phyloP scores from a whole-genome alignment of 2,888 invertebrate genomes.

The Catocala fraxini region DNA sequence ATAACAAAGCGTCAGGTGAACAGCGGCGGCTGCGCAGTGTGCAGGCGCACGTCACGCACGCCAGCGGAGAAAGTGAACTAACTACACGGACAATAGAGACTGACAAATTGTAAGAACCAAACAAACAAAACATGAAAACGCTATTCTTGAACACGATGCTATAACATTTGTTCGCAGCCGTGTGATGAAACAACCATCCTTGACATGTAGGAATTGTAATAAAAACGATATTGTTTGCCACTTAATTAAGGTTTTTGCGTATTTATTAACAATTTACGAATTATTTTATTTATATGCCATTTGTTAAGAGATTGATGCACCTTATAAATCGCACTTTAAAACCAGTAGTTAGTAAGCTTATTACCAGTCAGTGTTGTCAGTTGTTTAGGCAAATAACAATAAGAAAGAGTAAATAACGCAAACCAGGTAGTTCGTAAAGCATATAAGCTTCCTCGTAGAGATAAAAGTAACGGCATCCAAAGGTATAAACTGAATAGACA shows the following conservation, averaged over 20 bases:
- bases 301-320: background rate
- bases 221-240: conserved; percentile 48
- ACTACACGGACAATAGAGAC: conserved; percentile 63
- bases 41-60: conserved; percentile 61
- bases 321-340: background rate
- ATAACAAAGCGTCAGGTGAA: conserved; percentile 41
- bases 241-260: conserved; percentile 44
- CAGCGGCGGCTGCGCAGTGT: conserved; percentile 30
- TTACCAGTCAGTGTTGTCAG: background rate
- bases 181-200: conserved; percentile 53
- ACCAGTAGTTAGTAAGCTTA: background rate
- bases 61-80: conserved; percentile 71
- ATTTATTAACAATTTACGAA: conserved; percentile 41
- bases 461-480: conserved; percentile 50
- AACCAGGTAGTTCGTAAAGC: background rate
- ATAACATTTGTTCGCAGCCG: conserved; percentile 41
- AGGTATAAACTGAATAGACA: conserved; percentile 50
- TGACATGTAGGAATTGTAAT: conserved; percentile 42
- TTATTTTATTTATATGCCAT: conserved; percentile 11
- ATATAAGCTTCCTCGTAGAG: conserved; percentile 23
- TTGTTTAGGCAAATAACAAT: conserved; percentile 28
- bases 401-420: conserved; percentile 15
- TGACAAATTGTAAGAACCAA: conserved; percentile 59
- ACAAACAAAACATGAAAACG: conserved; percentile 61
- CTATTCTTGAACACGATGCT: conserved; percentile 52